phyloP scores from a whole-genome alignment of 2,888 invertebrate species.

The Aphidoletes aphidimyza region DNA sequence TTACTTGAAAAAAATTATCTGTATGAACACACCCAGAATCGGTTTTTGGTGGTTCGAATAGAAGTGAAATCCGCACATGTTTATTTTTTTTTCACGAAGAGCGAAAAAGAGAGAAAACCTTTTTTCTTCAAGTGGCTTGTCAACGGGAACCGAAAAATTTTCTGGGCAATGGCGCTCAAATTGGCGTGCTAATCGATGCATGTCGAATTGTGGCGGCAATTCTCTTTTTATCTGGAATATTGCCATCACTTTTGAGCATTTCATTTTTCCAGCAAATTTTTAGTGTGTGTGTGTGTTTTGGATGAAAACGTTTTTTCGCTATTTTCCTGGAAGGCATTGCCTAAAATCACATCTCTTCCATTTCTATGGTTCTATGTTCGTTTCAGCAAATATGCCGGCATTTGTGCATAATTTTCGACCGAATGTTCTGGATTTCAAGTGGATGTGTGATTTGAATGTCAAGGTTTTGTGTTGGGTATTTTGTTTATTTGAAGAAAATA shows the following conservation, averaged over 20 bases:
- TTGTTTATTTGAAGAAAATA: neutral
- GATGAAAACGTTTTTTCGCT: slow-evolving; percentile 6
- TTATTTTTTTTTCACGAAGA: too few relatives aligned
- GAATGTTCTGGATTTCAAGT: too few relatives aligned
- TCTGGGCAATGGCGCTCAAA: slow-evolving; percentile 53
- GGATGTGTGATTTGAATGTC: neutral
- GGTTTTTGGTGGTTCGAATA: too few relatives aligned
- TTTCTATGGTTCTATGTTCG: too few relatives aligned
- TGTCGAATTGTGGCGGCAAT: neutral
- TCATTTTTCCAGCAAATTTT: neutral
- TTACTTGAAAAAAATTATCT: too few relatives aligned
- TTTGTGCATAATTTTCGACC: too few relatives aligned
- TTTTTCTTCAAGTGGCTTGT: slow-evolving; percentile 14
- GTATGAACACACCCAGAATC: neutral
- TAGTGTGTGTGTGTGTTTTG: too few relatives aligned
- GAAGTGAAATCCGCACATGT: too few relatives aligned
- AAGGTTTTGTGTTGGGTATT: neutral
- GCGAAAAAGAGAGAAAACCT: neutral
- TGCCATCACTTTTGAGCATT: neutral
- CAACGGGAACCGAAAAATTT: slow-evolving; percentile 32
- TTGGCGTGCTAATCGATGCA: slow-evolving; percentile 53
- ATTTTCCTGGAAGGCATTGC: slow-evolving; percentile 31
- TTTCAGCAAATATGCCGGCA: neutral
- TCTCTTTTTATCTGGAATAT: neutral
- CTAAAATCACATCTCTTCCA: neutral